Base-by-base conservation (phyloP, 2,797 vertebrate species). In the Triplophysa yarkandensis region DNA sequence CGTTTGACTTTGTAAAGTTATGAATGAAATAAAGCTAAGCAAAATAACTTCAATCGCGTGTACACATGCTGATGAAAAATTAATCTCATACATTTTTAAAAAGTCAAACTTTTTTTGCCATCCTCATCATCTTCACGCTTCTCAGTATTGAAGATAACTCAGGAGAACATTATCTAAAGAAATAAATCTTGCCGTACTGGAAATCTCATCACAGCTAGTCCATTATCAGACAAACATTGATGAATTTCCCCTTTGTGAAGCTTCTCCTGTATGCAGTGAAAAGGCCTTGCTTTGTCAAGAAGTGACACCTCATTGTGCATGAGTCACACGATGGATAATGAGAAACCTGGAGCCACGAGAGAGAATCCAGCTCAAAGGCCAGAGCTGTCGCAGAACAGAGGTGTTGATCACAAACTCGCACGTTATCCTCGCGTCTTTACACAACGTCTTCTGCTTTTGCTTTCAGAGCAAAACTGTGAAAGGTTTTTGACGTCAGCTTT, bases 201-300 rank as follows among this genome's bases (percentile, higher is more conserved):
- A 75, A 84, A 86, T 80, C 64, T 27, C 72, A 69, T 79, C 85
- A 71, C 78, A 81, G 71, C 82, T 72, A 80, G 81, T 86, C 86
- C 86, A 89, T 92, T 88, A 89, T 82, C 88, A 84, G 84, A 76
- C 64, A 77, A 66, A 76, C 69, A 55, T 16, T 58, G 68, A 76
- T 77, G 60, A 66, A 84, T 81, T 52, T 60, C 78, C 80, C n/a
- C 60, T 32, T 75, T 74, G 77, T 81, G 84, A 73, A 65, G 34
- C 48, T 86, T 84, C 85, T 83, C 76, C 50, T 50, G 50, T 74
- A 39, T 62, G 30, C 28, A 13, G 44, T 30, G 16, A 82, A 69
- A 82, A 84, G 64, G 81, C 41, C 57, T 77, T 80, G 69, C 81
- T 88, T 83, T 86, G 82, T 88, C 86, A 80, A 61, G 80, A 68